Conservation (phyloP, 2,888 invertebrate genomes). For the Tachystola acroxantha region DNA sequence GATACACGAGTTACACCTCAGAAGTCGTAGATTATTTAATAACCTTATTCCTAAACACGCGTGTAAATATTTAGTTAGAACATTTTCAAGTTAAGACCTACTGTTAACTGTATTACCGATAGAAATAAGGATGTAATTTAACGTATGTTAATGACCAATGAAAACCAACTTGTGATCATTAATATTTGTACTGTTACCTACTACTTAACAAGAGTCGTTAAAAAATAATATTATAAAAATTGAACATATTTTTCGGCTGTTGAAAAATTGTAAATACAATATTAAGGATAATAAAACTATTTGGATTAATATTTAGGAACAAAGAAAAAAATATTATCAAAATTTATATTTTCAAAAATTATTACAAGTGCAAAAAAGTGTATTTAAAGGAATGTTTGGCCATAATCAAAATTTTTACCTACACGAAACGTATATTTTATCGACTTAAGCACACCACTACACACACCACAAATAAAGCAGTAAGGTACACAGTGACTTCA, state of each 20-base stretch:
- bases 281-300: slow-evolving; percentile 78
- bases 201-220: slow-evolving; percentile 80
- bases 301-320: slow-evolving; percentile 79
- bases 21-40: too few relatives aligned
- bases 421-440: slow-evolving; percentile 65
- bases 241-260: slow-evolving; percentile 79
- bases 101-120: slow-evolving; percentile 70
- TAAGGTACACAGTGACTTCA: slow-evolving; percentile 65
- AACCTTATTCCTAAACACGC: slow-evolving; percentile 8
- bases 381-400: slow-evolving; percentile 75
- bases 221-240: slow-evolving; percentile 76
- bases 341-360: slow-evolving; percentile 79
- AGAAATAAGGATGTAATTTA: slow-evolving; percentile 72
- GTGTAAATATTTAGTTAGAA: slow-evolving; percentile 59
- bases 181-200: slow-evolving; percentile 80
- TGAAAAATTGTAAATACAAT: slow-evolving; percentile 79
- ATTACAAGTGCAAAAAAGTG: slow-evolving; percentile 74
- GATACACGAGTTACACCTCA: too few relatives aligned
- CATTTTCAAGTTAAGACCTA: slow-evolving; percentile 59
- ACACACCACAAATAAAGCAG: slow-evolving; percentile 60
- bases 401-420: slow-evolving; percentile 67
- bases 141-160: slow-evolving; percentile 80
- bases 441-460: slow-evolving; percentile 68
- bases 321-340: slow-evolving; percentile 76
- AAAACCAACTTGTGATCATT: slow-evolving; percentile 80